A percentile compares a stretch with the other conserved stretches of the same genome.
These are phyloP conservation scores for Pinctada fucata DNA, from an alignment of 2,888 invertebrate species.

Conservation along the genomic window DNA sequence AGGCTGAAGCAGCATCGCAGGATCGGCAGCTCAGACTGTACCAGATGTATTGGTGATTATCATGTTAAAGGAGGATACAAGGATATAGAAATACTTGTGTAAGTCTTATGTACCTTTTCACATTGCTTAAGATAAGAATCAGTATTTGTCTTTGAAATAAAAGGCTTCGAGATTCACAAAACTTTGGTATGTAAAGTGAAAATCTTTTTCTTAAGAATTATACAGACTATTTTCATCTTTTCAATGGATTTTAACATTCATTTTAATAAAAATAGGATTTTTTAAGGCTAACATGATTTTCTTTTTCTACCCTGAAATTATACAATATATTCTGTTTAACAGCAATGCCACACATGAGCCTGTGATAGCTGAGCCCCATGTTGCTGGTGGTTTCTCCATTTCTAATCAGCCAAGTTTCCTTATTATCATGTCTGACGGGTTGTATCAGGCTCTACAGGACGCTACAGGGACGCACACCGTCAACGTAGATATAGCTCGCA, in stretches of 20 bases:
- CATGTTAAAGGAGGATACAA: slow-evolving; percentile 90
- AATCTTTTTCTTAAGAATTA: not conserved
- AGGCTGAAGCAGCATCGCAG: slow-evolving; percentile 82
- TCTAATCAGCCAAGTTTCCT: slow-evolving; percentile 90
- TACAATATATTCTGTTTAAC: not conserved
- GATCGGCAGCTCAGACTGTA: slow-evolving; percentile 85
- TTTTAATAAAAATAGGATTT: too few relatives aligned
- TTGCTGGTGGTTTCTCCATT: slow-evolving; percentile 86
- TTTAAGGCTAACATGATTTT: too few relatives aligned
- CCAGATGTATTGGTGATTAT: slow-evolving; percentile 92
- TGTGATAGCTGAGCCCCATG: slow-evolving; percentile 88
- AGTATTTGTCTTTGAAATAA: not conserved
- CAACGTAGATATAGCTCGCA: slow-evolving; percentile 71
- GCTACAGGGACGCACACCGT: slow-evolving; percentile 87
- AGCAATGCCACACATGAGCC: slow-evolving; percentile 85
- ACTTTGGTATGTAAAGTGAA: not conserved
- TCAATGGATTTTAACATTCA: too few relatives aligned
- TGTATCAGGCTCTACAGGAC: slow-evolving; percentile 90
- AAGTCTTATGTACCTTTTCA: not conserved
- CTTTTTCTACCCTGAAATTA: too few relatives aligned
- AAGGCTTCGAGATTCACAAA: not conserved
- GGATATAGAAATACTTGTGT: slow-evolving; percentile 86
- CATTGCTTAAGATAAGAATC: not conserved
- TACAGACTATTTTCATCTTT: too few relatives aligned
- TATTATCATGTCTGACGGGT: slow-evolving; percentile 89